Base-by-base conservation (phyloP, 2,113 vertebrate genomes). In the Tachysurus vachellii region DNA sequence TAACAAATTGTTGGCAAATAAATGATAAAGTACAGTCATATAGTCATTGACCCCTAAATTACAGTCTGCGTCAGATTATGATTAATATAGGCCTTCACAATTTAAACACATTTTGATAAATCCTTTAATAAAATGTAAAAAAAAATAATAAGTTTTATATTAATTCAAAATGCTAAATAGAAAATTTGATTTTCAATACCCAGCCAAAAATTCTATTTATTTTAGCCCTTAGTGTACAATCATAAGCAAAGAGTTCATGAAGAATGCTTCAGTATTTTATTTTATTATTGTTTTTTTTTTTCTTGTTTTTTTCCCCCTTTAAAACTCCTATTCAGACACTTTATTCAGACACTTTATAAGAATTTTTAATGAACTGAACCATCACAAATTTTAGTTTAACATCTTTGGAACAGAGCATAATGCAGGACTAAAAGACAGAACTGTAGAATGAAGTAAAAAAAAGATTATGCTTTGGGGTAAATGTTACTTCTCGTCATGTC, bases 401-500 rank as follows among this genome's bases (percentile, higher is more conserved):
- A 73, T 14, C 4, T 50, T 76, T 76, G 23, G 3, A 44, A 23
- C 70, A 76, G 10, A 14, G 26, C 73, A 26, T 13, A n/a, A 1
- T 0, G 3, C 71, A 75, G 11, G 42, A 75, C 44, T 21, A 71
- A 71, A 73, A 3, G 23, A 19, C 2, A 42, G 8, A 87, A 91
- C 70, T 83, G 66, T 73, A 87, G 42, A n/a, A 31, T 75, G 56
- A 1, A 14, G 16, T 11, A n/a, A n/a, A 70, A 88, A 75, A 71
- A 17, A 14, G 5, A 71, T 80, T 83, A 80, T 82, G 83, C 75
- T 82, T 86, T 26, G 36, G 73, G 88, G 26, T 57, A 68, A 86
- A 71, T 77, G 76, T 82, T 31, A 85, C 76, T 82, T 85, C 36
- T 64, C 85, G 87, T 90, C 85, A 85, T 71, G 71, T 53, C 36